Evolutionary conservation across 1,140 invertebrate genomes (phyloP), one percentile per base, ranked within the genome.

Genomic region (Helicoverpa zea): DNA sequence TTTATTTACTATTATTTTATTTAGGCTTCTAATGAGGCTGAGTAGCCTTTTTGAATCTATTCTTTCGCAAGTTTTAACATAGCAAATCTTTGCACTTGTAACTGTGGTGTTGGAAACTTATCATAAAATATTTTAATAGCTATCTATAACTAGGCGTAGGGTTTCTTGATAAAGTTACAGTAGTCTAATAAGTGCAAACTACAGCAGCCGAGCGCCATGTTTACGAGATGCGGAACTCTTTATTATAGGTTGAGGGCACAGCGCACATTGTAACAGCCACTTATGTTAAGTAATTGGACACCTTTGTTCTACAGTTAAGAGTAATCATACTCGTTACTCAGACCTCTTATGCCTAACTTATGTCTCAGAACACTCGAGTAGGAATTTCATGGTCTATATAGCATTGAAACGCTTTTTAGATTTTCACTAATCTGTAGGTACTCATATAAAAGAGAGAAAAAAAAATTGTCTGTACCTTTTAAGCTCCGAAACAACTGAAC

Each of bases 141-240:
- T 47, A 49, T 66, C 35, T 35, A 35, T 66, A 66, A 66, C 49
- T 49, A 47, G 35, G 63, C 63, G 43, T 66, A 66, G 13, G 14
- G 3, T 18, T 13, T 59, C 29, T 10, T 54, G 52, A 54, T 4
- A 54, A 54, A 54, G 13, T 54, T 54, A 14, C 3, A 54, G 4
- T 13, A 54, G 52, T 14, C 13, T 54, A 0, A 14, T n/a, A 56
- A 18, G 54, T 23, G 56, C 18, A 59, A 59, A 63, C 61, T 63
- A n/a, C 29, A n/a, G 30, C 61, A n/a, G 11, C 11, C 16, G 35
- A 64, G 61, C n/a, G 43, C 61, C 12, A 54, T 73, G 70, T 14
- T 49, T 56, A 58, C 29, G 30, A 56, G 70, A 73, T 58, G 52
- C 52, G 52, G 52, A 58, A 58, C 47, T 54, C 66, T 70, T 70